phyloP scores from a whole-genome alignment of 2,113 vertebrate genomes.

The Vanacampus margaritifer region DNA sequence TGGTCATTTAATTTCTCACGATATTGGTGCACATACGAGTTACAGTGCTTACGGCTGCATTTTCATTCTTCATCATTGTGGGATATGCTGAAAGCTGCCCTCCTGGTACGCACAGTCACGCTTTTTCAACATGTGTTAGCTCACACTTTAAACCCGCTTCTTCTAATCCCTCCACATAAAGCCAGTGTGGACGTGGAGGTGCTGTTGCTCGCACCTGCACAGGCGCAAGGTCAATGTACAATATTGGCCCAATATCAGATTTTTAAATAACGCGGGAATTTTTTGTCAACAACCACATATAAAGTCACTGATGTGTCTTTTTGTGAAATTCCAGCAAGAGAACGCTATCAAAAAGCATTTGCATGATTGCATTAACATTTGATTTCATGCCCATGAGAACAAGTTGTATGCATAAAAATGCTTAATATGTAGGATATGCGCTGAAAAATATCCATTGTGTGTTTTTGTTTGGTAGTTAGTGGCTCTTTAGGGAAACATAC shows the following conservation, averaged over 20 bases:
- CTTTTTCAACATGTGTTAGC: conserved; percentile 13
- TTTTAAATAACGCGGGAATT: background rate
- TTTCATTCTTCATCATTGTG: background rate
- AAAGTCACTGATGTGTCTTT: background rate
- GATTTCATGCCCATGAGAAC: too few species aligned
- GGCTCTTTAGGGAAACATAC: too few species aligned
- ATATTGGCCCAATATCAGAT: background rate
- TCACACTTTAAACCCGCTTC: conserved; percentile 9
- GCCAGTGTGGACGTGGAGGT: conserved; percentile 13
- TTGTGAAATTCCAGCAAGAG: too few species aligned
- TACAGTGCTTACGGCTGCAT: background rate
- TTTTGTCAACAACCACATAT: background rate
- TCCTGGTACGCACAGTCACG: conserved; percentile 4
- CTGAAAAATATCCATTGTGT: too few species aligned
- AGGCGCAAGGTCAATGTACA: background rate
- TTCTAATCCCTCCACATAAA: background rate
- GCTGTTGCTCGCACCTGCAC: conserved; percentile 1
- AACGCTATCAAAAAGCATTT: too few species aligned
- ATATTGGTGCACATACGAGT: too few species aligned
- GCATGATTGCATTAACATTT: too few species aligned
- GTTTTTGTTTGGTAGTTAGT: too few species aligned
- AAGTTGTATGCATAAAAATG: too few species aligned
- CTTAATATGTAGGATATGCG: too few species aligned
- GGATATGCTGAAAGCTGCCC: conserved; percentile 7
- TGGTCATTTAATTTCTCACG: too few species aligned